Percentiles rank a stretch among this genome's conserved stretches.
Conservation (phyloP, 2,888 invertebrate genomes). For the Nephrotoma guestfalica region DNA sequence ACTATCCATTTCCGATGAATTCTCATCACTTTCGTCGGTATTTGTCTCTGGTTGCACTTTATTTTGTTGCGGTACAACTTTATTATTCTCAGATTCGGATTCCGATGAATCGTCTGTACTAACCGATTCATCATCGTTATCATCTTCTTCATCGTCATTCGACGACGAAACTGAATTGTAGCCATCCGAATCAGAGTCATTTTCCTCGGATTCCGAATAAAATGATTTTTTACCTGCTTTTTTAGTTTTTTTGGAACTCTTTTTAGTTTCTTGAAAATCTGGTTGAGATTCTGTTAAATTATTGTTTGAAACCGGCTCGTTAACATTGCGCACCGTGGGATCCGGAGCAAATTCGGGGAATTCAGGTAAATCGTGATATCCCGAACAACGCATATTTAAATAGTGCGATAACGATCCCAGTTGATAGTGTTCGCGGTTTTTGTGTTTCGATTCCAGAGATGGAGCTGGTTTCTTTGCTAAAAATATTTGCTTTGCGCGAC, state of each 20-base stretch:
- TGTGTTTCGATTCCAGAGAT: constrained; percentile 68
- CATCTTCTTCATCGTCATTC: constrained; percentile 15
- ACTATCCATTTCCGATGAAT: constrained; percentile 26
- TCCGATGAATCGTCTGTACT: constrained; percentile 19
- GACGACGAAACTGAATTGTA: constrained; percentile 17
- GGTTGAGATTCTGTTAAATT: background rate
- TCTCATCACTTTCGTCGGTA: constrained; percentile 18
- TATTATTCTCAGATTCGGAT: constrained; percentile 19
- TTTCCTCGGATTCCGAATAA: constrained; percentile 36
- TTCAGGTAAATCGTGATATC: constrained; percentile 77
- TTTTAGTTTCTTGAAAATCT: constrained; percentile 14
- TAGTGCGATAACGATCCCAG: constrained; percentile 92
- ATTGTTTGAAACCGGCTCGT: constrained; percentile 26
- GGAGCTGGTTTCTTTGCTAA: constrained; percentile 90
- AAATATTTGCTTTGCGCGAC: constrained; percentile 70
- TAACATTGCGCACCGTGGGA: constrained; percentile 61
- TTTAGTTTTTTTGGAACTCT: constrained; percentile 14
- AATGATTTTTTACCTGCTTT: constrained; percentile 43
- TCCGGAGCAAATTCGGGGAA: constrained; percentile 68
- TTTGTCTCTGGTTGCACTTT: constrained; percentile 23
- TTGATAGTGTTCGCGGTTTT: constrained; percentile 75
- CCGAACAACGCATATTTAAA: constrained; percentile 68
- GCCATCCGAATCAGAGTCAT: constrained; percentile 12
- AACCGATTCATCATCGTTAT: constrained; percentile 15
- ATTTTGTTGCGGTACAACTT: constrained; percentile 20